phyloP scores from a whole-genome alignment of 2,888 invertebrate genomes.

The Ypsolopha scabrella region DNA sequence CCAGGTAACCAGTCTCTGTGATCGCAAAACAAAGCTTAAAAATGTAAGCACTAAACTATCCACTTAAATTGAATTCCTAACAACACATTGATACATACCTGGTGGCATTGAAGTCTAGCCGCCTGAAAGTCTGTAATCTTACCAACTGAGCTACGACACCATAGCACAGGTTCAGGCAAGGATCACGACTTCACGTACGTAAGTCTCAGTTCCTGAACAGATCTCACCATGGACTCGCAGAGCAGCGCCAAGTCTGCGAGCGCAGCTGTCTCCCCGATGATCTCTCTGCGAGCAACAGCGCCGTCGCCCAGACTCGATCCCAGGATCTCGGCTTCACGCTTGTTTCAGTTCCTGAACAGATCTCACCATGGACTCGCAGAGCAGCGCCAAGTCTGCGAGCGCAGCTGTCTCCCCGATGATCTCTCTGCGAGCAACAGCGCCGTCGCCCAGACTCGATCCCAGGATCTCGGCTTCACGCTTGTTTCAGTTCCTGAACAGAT shows the following conservation, averaged over 20 bases:
- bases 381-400: conserved; percentile 86
- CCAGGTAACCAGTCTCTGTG: too few relatives aligned
- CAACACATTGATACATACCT: too few relatives aligned
- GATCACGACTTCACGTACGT: too few relatives aligned
- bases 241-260: conserved; percentile 11
- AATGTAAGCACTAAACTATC: too few relatives aligned
- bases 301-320: conserved; percentile 93
- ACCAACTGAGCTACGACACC: too few relatives aligned
- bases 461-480: conserved; percentile 89
- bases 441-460: conserved; percentile 91
- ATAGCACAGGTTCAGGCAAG: too few relatives aligned
- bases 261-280: conserved; percentile 85
- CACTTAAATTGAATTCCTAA: too few relatives aligned
- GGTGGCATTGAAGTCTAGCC: too few relatives aligned
- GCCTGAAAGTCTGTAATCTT: too few relatives aligned
- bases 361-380: conserved; percentile 87
- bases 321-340: conserved; percentile 91
- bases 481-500: background rate
- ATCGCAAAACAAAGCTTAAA: too few relatives aligned
- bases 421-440: conserved; percentile 85
- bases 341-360: background rate
- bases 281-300: conserved; percentile 85
- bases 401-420: conserved; percentile 88
- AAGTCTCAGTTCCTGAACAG: background rate
- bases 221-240: conserved; percentile 75